Evolutionary conservation across 2,797 vertebrate genomes (phyloP).

Genomic region (Macropus fuliginosus): DNA sequence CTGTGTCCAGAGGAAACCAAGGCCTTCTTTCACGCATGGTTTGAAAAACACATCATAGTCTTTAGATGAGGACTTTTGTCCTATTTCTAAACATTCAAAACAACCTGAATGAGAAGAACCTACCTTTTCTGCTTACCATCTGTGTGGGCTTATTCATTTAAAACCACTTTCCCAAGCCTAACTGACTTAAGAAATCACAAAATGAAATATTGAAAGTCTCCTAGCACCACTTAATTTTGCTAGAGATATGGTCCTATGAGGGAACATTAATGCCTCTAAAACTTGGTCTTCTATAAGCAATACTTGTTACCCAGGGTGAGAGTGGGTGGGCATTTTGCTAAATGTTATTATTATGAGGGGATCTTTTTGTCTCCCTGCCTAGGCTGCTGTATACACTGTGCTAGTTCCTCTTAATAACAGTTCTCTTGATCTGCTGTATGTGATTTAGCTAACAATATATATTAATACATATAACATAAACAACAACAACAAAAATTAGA

Average conservation of each 20-base stretch:
- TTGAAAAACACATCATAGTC: constrained; percentile 13
- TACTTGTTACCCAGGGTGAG: neutral
- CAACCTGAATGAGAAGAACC: constrained; percentile 1
- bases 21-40: neutral
- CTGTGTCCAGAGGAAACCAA: neutral
- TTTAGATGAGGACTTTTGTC: neutral
- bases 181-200: constrained; percentile 3
- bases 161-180: constrained; percentile 17
- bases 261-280: neutral
- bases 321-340: neutral
- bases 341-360: constrained; percentile 4
- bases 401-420: constrained; percentile 11
- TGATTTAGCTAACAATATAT: neutral
- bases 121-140: neutral
- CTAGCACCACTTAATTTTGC: neutral
- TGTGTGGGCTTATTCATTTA: neutral
- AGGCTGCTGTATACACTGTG: neutral
- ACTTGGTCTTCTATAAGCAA: constrained; percentile 37
- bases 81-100: constrained; percentile 18
- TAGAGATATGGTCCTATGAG: neutral
- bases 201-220: neutral
- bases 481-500: neutral
- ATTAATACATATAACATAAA: constrained; percentile 6
- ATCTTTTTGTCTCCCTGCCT: constrained; percentile 18
- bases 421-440: neutral